A percentile compares a stretch with the other conserved stretches of the same genome.
Conservation (phyloP, 2,888 invertebrate genomes). For the Nemotelus nigrinus region DNA sequence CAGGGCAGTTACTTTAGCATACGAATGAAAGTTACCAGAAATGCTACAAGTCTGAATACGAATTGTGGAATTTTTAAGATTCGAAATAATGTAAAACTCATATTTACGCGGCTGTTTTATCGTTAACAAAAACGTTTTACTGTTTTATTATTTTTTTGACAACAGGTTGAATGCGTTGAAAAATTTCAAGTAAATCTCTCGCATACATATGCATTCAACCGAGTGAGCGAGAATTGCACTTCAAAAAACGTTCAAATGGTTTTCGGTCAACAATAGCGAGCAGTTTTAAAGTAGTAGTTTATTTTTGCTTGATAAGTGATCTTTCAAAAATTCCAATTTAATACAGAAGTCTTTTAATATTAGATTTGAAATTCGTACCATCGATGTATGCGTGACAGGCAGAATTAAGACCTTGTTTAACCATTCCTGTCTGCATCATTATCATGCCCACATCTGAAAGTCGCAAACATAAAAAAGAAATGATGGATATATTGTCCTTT, state of each 20-base stretch:
- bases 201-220: background rate
- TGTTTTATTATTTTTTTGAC: background rate
- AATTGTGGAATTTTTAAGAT: background rate
- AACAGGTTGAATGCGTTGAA: slow-evolving; percentile 8
- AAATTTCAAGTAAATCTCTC: background rate
- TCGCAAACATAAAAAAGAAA: slow-evolving; percentile 46
- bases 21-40: background rate
- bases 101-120: slow-evolving; percentile 13
- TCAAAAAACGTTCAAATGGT: slow-evolving; percentile 38
- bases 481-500: slow-evolving; percentile 1
- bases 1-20: slow-evolving; percentile 12
- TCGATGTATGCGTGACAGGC: slow-evolving; percentile 77
- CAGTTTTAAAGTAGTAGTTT: background rate
- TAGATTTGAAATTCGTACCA: slow-evolving; percentile 73
- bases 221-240: background rate
- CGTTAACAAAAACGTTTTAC: too few species aligned
- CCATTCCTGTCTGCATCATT: slow-evolving; percentile 96
- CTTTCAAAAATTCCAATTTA: slow-evolving; percentile 8
- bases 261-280: background rate
- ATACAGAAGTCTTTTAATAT: slow-evolving; percentile 44
- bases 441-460: slow-evolving; percentile 93
- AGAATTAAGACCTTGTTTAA: slow-evolving; percentile 87
- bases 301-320: slow-evolving; percentile 25
- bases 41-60: slow-evolving; percentile 7
- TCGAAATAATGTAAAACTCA: background rate